phyloP scores from a whole-genome alignment of 2,888 invertebrate species.

The Drosophila flavopinicola region DNA sequence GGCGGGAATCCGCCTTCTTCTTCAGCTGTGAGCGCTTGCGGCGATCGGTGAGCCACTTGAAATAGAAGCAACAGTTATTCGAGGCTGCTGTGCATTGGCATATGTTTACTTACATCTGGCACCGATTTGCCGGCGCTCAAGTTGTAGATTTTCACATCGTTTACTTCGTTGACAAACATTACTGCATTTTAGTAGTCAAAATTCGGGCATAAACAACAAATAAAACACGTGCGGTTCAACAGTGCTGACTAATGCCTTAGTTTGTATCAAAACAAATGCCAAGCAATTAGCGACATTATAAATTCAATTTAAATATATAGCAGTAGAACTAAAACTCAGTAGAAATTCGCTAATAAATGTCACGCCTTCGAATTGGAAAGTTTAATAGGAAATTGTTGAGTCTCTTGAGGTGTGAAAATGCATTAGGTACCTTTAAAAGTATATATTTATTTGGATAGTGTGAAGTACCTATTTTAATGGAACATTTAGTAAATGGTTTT shows the following conservation, averaged over 20 bases:
- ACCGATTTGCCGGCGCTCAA: constrained; percentile 97
- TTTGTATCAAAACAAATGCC: constrained; percentile 30
- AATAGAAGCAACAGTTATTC: neutral
- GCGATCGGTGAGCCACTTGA: constrained; percentile 95
- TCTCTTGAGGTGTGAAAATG: too few species aligned
- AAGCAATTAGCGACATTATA: constrained; percentile 47
- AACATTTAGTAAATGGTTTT: too few species aligned
- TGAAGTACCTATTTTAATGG: too few species aligned
- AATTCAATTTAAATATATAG: constrained; percentile 5
- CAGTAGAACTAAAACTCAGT: neutral
- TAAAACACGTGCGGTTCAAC: constrained; percentile 57
- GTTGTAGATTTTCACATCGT: constrained; percentile 99
- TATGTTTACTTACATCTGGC: constrained; percentile 92
- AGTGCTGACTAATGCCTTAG: constrained; percentile 45
- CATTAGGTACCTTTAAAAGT: too few species aligned
- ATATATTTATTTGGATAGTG: too few species aligned
- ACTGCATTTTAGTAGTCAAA: constrained; percentile 40
- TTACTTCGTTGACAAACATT: constrained; percentile 97
- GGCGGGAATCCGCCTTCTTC: constrained; percentile 94
- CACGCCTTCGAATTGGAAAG: constrained; percentile 26
- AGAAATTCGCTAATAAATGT: constrained; percentile 37
- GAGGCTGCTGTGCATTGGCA: rapidly evolving
- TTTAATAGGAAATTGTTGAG: neutral
- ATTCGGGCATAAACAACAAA: constrained; percentile 59
- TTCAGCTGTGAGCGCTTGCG: constrained; percentile 92